phyloP scores from a whole-genome alignment of 2,888 invertebrate genomes.

The Empis stercorea region DNA sequence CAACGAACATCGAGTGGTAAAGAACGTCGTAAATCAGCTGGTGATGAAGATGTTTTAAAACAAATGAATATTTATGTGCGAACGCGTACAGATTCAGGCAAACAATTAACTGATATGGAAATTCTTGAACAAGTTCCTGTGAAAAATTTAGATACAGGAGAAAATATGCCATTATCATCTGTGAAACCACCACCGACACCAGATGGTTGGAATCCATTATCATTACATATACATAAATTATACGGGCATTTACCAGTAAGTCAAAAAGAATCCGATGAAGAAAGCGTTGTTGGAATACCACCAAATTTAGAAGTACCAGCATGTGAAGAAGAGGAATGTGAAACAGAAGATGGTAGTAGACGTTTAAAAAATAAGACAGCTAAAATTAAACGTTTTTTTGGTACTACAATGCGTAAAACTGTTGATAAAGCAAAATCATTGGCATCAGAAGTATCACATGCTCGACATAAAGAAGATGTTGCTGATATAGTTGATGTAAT shows the following conservation, averaged over 20 bases:
- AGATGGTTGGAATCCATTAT: conserved; percentile 91
- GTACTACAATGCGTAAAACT: conserved; percentile 80
- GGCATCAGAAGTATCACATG: conserved; percentile 77
- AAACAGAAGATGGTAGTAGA: conserved; percentile 33
- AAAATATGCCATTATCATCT: conserved; percentile 83
- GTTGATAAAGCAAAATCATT: conserved; percentile 83
- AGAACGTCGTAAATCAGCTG: conserved; percentile 68
- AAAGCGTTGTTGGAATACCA: conserved; percentile 50
- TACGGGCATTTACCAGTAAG: conserved; percentile 73
- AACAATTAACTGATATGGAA: conserved; percentile 79
- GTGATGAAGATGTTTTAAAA: conserved; percentile 61
- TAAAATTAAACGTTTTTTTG: conserved; percentile 67
- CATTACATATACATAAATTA: conserved; percentile 84
- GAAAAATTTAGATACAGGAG: conserved; percentile 69
- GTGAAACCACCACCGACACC: conserved; percentile 44
- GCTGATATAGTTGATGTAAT: conserved; percentile 75
- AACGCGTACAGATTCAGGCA: conserved; percentile 75
- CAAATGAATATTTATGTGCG: conserved; percentile 60
- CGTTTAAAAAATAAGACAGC: conserved; percentile 38
- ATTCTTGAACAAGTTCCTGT: conserved; percentile 85
- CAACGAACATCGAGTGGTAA: conserved; percentile 20
- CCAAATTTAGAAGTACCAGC: conserved; percentile 31
- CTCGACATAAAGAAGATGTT: conserved; percentile 75
- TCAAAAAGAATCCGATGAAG: conserved; percentile 65
- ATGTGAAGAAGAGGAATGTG: conserved; percentile 36